Base-by-base conservation (phyloP, 2,888 invertebrate species). In the Rotaria macrura region DNA sequence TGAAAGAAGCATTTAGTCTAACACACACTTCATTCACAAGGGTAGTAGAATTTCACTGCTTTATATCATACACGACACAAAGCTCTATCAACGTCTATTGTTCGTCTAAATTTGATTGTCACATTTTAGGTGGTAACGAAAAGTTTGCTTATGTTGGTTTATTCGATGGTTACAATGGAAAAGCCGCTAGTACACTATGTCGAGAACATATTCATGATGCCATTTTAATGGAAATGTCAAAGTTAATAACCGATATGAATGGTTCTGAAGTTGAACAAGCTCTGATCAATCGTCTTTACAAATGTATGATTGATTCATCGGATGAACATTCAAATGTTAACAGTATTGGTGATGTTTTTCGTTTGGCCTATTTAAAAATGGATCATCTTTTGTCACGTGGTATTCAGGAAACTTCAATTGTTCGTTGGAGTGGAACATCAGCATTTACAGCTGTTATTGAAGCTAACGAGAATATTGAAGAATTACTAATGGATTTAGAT, bases 131-230 rank as follows among this genome's bases (percentile, higher is more conserved):
- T 49, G 85, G 83, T 40, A 85, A 85, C 49, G 43, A 40, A 65
- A 49, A 65, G 38, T 84, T 84, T 54, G 54, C 72, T 40, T 85
- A 84, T 47, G 23, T 85, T 47, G 85, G 85, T 25, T 43, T 65
- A 38, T 85, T 85, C 84, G 85, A 85, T 84, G 85, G 85, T 47
- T 85, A 85, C 72, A 84, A 85, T 85, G 85, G 85, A 20, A 65
- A 84, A 34, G 52, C 49, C 12, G 54, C 85, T 29, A 85, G 85
- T 84, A 38, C 47, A n/a, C 65, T 83, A 47, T 86, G 86, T 74
- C 49, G 43, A 43, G 52, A 47, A 34, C 79, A 86, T 83, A n/a
- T 86, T 9, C 86, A 86, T 86, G 52, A 84, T 49, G 86, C 84
- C 7, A 54, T 86, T 74, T 34, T 86, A 3, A 20, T 74, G 17